Evolutionary conservation across 2,797 vertebrate genomes (phyloP).

Genomic region (Clamator glandarius): DNA sequence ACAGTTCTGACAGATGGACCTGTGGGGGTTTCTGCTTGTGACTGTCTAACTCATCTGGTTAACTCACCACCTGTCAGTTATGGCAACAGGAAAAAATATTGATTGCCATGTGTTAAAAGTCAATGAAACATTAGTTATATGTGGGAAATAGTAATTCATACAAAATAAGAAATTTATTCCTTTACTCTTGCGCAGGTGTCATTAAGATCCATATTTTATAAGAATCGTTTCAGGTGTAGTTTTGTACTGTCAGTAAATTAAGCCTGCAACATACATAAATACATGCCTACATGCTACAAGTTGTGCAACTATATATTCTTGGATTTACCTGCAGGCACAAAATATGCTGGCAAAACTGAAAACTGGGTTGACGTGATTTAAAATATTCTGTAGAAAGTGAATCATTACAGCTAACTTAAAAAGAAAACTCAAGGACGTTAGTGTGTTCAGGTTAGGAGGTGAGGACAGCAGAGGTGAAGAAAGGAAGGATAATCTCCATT

Average conservation of each 20-base stretch:
- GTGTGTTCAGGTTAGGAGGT: background rate
- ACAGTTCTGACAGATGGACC: background rate
- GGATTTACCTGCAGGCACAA: background rate
- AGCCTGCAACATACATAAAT: background rate
- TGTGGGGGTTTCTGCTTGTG: background rate
- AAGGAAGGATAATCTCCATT: background rate
- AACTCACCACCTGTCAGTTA: background rate
- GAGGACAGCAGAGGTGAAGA: background rate
- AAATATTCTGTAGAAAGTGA: background rate
- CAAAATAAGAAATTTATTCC: background rate
- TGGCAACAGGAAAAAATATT: background rate
- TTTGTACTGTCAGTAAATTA: background rate
- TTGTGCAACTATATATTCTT: background rate
- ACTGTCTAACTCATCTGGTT: background rate
- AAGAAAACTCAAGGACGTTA: background rate
- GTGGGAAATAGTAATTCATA: background rate
- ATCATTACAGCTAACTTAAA: background rate
- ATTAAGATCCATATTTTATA: background rate
- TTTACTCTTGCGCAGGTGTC: background rate
- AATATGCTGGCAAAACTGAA: background rate
- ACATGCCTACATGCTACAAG: background rate
- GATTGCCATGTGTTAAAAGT: background rate
- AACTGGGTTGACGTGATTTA: background rate
- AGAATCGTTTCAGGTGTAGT: background rate
- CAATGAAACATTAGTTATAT: background rate